These are phyloP conservation scores for Poecile montanus DNA, from an alignment of 2,797 vertebrate species.

Conservation along the genomic window DNA sequence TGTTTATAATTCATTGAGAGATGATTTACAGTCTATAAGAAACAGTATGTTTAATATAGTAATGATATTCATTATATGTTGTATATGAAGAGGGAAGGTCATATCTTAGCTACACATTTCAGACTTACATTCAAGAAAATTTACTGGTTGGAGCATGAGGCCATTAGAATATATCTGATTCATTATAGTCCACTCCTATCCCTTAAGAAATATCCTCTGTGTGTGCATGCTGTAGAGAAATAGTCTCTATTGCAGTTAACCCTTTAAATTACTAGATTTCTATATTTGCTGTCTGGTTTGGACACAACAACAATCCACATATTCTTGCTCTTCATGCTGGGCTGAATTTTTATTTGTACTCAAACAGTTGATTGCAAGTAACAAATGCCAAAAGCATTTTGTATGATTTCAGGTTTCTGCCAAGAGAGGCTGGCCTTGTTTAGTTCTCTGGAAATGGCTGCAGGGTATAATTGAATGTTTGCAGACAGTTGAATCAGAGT, in stretches of 20 bases:
- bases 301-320: background rate
- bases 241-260: background rate
- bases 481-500: slow-evolving; percentile 53
- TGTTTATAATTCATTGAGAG: background rate
- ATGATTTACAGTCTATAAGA: background rate
- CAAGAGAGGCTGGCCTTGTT: slow-evolving; percentile 59
- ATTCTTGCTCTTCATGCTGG: background rate
- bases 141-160: background rate
- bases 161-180: background rate
- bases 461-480: slow-evolving; percentile 63
- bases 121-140: background rate
- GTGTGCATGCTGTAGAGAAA: background rate
- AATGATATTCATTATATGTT: background rate
- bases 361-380: slow-evolving; percentile 27
- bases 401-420: slow-evolving; percentile 64
- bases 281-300: background rate
- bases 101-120: background rate
- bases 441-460: slow-evolving; percentile 62
- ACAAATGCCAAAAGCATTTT: slow-evolving; percentile 53
- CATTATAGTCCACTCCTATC: background rate
- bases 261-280: background rate
- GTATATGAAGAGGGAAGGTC: background rate
- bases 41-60: background rate
- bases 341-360: slow-evolving; percentile 25
- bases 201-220: background rate